Evolutionary conservation across 2,113 vertebrate species (phyloP).

Genomic region (Chloebia gouldiae): DNA sequence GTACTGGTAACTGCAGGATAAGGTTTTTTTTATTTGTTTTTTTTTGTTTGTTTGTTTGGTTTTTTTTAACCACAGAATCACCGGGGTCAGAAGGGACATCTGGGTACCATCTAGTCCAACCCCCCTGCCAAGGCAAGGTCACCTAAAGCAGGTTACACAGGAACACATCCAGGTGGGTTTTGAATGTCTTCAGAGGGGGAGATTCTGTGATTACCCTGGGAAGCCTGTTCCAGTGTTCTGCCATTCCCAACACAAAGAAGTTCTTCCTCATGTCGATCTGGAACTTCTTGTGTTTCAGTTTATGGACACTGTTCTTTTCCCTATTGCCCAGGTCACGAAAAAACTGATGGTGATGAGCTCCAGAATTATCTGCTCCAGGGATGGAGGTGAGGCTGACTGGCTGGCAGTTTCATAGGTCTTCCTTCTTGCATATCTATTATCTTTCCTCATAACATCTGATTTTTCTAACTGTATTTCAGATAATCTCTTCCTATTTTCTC

Average conservation of each 20-base stretch:
- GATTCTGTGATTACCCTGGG: not conserved
- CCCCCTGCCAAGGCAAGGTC: not conserved
- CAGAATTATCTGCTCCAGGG: not conserved
- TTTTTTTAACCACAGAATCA: not conserved
- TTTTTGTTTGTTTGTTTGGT: too few species aligned
- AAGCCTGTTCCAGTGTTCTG: not conserved
- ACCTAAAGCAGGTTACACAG: not conserved
- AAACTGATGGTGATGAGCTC: not conserved
- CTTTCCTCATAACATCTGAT: not conserved
- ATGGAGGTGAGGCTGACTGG: not conserved
- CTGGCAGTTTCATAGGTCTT: not conserved
- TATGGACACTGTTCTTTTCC: not conserved
- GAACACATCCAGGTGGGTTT: not conserved
- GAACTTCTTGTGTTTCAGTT: not conserved
- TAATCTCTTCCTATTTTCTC: not conserved
- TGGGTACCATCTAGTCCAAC: not conserved
- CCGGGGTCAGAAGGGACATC: not conserved
- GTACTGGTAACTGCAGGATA: not conserved
- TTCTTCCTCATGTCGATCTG: not conserved
- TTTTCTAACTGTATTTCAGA: not conserved
- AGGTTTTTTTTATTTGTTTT: not conserved
- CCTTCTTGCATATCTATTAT: not conserved
- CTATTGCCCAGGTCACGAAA: not conserved
- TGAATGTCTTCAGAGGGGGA: not conserved
- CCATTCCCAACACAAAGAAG: not conserved